Evolutionary conservation across 2,888 invertebrate genomes (phyloP).

Genomic region (Neoitamus cyanurus): DNA sequence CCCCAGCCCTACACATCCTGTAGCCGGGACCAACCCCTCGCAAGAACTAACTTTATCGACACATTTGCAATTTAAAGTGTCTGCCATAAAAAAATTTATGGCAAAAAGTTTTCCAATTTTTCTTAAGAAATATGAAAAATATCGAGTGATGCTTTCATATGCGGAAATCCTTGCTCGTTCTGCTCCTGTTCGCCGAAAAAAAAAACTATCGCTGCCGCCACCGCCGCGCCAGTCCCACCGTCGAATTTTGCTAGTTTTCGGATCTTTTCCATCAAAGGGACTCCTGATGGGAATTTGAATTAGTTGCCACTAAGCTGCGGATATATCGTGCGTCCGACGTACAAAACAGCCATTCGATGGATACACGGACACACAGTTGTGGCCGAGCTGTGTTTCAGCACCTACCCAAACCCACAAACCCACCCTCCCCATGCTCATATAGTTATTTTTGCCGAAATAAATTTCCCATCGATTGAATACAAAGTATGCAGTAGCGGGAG

Average conservation of each 20-base stretch:
- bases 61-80: conserved; percentile 53
- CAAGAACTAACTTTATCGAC: conserved; percentile 50
- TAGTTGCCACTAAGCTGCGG: conserved; percentile 38
- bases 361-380: background rate
- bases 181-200: background rate
- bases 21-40: conserved; percentile 3
- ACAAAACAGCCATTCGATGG: conserved; percentile 31
- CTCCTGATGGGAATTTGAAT: conserved; percentile 44
- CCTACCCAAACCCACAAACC: background rate
- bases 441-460: conserved; percentile 30
- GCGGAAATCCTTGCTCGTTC: conserved; percentile 9
- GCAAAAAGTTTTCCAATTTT: conserved; percentile 53
- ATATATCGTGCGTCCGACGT: conserved; percentile 25
- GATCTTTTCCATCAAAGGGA: conserved; percentile 27
- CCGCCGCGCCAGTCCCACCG: background rate
- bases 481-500: background rate
- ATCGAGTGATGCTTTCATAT: conserved; percentile 48
- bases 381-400: background rate
- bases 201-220: background rate
- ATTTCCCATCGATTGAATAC: conserved; percentile 40
- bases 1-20: background rate
- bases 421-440: background rate
- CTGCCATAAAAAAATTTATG: conserved; percentile 53
- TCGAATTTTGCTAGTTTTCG: conserved; percentile 24
- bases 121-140: conserved; percentile 52